Evolutionary conservation across 2,797 vertebrate species (phyloP).

Genomic region (Danionella dracula): DNA sequence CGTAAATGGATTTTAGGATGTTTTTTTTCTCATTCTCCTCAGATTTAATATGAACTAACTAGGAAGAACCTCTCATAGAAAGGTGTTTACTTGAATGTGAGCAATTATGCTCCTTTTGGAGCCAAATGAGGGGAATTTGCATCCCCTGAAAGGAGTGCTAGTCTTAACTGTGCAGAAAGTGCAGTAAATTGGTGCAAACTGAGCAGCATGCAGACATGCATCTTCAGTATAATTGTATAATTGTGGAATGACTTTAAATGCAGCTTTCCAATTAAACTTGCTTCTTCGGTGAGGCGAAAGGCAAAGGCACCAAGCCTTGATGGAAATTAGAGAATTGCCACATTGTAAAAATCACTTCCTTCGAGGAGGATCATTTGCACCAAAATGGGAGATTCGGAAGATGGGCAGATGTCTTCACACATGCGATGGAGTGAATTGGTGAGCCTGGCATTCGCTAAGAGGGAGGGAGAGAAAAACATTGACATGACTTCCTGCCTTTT

Average conservation of each 20-base stretch:
- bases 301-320: slow-evolving; percentile 74
- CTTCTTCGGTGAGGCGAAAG: slow-evolving; percentile 76
- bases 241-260: slow-evolving; percentile 78
- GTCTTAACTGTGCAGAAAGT: slow-evolving; percentile 79
- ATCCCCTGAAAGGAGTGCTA: slow-evolving; percentile 74
- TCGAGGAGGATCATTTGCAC: slow-evolving; percentile 73
- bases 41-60: slow-evolving; percentile 76
- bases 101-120: slow-evolving; percentile 80
- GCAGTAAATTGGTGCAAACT: slow-evolving; percentile 80
- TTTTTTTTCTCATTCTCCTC: slow-evolving; percentile 61
- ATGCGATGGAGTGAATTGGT: slow-evolving; percentile 70
- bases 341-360: slow-evolving; percentile 72
- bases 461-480: slow-evolving; percentile 60
- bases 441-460: slow-evolving; percentile 46
- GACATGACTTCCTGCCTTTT: slow-evolving; percentile 72
- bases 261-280: slow-evolving; percentile 78
- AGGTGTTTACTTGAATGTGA: slow-evolving; percentile 80
- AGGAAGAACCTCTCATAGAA: slow-evolving; percentile 77
- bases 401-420: slow-evolving; percentile 82
- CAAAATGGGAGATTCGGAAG: slow-evolving; percentile 79
- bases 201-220: slow-evolving; percentile 75
- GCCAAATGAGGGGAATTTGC: slow-evolving; percentile 80
- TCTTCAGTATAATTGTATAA: slow-evolving; percentile 82
- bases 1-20: slow-evolving; percentile 66
- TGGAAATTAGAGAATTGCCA: slow-evolving; percentile 66